A percentile compares a stretch with the other conserved stretches of the same genome.
Evolutionary conservation across 2,113 vertebrate genomes (phyloP).

Genomic region (Hyla sarda): DNA sequence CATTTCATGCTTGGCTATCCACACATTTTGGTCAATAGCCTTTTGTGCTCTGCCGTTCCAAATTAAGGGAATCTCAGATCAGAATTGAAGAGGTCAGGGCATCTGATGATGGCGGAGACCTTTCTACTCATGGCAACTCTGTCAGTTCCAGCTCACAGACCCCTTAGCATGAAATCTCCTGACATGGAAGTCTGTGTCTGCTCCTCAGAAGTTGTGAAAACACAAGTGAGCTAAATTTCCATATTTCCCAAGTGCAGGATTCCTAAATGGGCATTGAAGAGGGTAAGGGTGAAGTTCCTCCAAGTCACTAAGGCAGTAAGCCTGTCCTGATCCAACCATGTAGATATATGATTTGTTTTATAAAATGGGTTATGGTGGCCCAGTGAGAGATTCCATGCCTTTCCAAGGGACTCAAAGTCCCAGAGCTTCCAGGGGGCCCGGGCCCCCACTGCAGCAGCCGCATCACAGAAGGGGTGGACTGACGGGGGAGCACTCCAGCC

Average conservation of each 20-base stretch:
- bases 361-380: too few species aligned
- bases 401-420: too few species aligned
- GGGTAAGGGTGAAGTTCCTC: too few species aligned
- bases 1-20: neutral
- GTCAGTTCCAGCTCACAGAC: neutral
- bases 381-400: too few species aligned
- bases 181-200: neutral
- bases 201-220: neutral
- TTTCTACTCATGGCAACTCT: neutral
- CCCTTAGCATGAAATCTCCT: neutral
- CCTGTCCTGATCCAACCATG: too few species aligned
- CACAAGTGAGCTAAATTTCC: neutral
- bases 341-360: too few species aligned
- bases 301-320: too few species aligned
- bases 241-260: too few species aligned
- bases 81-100: neutral
- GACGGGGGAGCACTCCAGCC: too few species aligned
- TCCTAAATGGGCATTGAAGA: too few species aligned
- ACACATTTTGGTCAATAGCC: neutral
- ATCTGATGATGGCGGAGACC: neutral
- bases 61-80: neutral
- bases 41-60: constrained; percentile 1
- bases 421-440: too few species aligned
- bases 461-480: neutral
- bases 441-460: too few species aligned